Evolutionary conservation across 2,888 invertebrate genomes (phyloP).

Genomic region (Flexamia atlantica): DNA sequence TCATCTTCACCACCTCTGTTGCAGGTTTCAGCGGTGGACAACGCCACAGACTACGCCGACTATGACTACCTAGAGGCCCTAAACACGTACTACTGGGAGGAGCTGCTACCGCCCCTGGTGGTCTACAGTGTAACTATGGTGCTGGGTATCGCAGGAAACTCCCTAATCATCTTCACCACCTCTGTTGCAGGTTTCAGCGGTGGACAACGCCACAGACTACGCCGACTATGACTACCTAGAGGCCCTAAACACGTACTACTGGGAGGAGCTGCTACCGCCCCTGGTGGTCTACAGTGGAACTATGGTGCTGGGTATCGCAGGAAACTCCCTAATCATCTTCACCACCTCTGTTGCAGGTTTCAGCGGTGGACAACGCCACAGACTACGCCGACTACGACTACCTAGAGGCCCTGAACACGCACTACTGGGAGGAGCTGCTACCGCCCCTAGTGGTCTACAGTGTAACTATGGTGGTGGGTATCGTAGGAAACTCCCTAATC

Average conservation of each 20-base stretch:
- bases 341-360: constrained; percentile 5
- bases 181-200: background rate
- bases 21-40: background rate
- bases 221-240: background rate
- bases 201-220: background rate
- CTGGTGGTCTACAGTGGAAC: constrained; percentile 2
- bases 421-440: constrained; percentile 78
- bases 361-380: background rate
- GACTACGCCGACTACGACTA: constrained; percentile 76
- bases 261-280: background rate
- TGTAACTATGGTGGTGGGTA: constrained; percentile 79
- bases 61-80: background rate
- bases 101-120: background rate
- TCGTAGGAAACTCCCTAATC: constrained; percentile 79
- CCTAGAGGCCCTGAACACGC: constrained; percentile 75
- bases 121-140: background rate
- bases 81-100: background rate
- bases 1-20: constrained; percentile 76
- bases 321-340: background rate
- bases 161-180: too few relatives aligned
- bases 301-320: background rate
- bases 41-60: background rate
- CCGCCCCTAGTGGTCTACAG: constrained; percentile 80
- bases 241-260: background rate
- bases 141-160: background rate